A percentile compares a stretch with the other conserved stretches of the same genome.
These are phyloP conservation scores for Todiramphus saurophagus DNA, from an alignment of 2,113 vertebrate species.

Conservation along the genomic window DNA sequence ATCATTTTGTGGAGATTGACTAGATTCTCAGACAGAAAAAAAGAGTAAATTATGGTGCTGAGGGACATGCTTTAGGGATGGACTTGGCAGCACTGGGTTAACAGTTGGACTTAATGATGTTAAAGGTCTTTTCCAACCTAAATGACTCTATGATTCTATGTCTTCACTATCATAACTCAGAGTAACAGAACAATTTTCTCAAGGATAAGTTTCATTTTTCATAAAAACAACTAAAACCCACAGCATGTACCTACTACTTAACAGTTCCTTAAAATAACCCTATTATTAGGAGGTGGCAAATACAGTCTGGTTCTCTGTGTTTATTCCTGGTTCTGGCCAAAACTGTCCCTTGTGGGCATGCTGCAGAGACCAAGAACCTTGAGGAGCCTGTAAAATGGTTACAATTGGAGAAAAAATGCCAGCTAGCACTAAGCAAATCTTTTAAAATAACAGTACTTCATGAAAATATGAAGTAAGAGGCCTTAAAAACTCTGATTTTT, in stretches of 20 bases:
- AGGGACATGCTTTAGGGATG: no score
- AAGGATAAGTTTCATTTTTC: conserved; percentile 16
- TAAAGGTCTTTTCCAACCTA: no score
- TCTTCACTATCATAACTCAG: neutral
- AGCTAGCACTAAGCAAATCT: neutral
- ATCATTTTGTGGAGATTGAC: neutral
- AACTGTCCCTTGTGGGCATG: neutral
- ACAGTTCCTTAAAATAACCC: conserved; percentile 16
- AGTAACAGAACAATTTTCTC: conserved; percentile 5
- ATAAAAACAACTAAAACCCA: neutral
- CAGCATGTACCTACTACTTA: neutral
- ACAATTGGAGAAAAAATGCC: neutral
- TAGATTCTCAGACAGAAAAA: neutral
- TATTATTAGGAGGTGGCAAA: neutral
- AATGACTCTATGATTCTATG: no score
- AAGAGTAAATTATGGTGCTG: neutral
- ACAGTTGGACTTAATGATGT: no score
- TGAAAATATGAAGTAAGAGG: neutral
- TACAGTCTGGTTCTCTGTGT: neutral
- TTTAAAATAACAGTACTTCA: neutral
- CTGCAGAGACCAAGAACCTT: neutral
- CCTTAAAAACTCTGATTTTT: neutral
- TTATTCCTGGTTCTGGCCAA: neutral
- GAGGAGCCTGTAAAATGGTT: neutral
- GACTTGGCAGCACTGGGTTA: no score